A percentile compares a stretch with the other conserved stretches of the same genome.
Evolutionary conservation across 2,888 invertebrate genomes (phyloP).

Genomic region (Diadegma fenestrale): DNA sequence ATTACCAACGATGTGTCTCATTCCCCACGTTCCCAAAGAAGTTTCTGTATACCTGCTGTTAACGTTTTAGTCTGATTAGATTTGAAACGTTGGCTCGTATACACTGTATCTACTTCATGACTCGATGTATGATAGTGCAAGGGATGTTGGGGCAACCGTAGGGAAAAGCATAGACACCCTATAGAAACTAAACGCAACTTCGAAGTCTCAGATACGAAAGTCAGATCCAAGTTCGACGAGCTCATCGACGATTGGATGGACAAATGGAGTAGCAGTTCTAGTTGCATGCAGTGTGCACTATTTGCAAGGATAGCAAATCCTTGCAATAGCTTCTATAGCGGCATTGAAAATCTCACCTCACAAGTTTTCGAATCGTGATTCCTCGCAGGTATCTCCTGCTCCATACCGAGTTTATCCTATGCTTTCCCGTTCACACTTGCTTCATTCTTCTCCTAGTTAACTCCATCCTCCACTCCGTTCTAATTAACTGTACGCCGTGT

Average conservation of each 20-base stretch:
- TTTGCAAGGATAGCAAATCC: conserved; percentile 43
- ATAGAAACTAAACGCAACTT: neutral
- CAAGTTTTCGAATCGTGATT: conserved; percentile 67
- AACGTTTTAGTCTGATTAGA: neutral
- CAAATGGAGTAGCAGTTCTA: conserved; percentile 24
- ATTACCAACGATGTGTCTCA: neutral
- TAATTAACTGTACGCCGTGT: conserved; percentile 78
- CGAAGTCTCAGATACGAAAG: neutral
- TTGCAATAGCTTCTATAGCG: conserved; percentile 34
- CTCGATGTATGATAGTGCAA: conserved; percentile 11
- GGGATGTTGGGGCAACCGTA: neutral
- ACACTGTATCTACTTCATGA: neutral
- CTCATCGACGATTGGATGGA: conserved; percentile 54
- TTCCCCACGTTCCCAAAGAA: neutral
- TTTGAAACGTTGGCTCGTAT: neutral
- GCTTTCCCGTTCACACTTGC: conserved; percentile 19
- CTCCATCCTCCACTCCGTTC: conserved; percentile 68
- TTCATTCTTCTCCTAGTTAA: conserved; percentile 37
- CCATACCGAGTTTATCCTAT: conserved; percentile 18
- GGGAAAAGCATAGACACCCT: neutral
- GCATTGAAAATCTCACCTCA: conserved; percentile 63
- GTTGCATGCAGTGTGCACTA: conserved; percentile 31
- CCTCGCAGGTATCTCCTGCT: conserved; percentile 36
- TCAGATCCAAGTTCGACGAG: conserved; percentile 55
- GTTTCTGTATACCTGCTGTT: neutral